Percentiles rank a stretch among this genome's conserved stretches.
phyloP scores from a whole-genome alignment of 2,113 vertebrate genomes.

The Triplophysa tibetana region DNA sequence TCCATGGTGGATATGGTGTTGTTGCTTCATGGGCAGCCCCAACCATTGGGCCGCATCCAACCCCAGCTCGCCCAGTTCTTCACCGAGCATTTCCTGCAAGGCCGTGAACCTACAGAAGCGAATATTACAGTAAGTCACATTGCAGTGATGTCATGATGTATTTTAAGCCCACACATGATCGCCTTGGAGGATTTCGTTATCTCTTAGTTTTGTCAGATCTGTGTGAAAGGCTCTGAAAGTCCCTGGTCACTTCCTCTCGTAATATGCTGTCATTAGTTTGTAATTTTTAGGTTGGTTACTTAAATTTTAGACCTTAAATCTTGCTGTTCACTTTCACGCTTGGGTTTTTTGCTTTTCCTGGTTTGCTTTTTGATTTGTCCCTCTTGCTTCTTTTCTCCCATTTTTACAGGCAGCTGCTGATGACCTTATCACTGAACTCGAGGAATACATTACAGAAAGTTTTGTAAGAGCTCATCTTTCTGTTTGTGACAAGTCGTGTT shows the following conservation, averaged over 20 bases:
- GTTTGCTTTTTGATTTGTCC: background rate
- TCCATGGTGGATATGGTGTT: constrained; percentile 93
- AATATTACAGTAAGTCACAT: constrained; percentile 79
- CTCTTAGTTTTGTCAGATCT: too few relatives aligned
- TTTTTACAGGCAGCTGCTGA: constrained; percentile 75
- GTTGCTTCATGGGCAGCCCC: constrained; percentile 88
- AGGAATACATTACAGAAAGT: constrained; percentile 88
- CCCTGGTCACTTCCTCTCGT: too few relatives aligned
- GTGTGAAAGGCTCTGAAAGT: too few relatives aligned
- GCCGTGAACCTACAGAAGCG: constrained; percentile 82
- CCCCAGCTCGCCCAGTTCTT: constrained; percentile 87
- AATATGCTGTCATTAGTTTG: too few relatives aligned
- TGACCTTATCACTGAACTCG: constrained; percentile 79
- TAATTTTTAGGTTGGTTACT: too few relatives aligned
- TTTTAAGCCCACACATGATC: background rate
- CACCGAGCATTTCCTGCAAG: constrained; percentile 84
- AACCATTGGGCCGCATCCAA: constrained; percentile 85
- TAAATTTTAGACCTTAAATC: too few relatives aligned
- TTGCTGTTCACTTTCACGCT: too few relatives aligned
- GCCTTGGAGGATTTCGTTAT: too few relatives aligned
- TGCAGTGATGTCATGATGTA: background rate
- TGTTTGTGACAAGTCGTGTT: background rate
- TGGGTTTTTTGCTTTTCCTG: background rate
- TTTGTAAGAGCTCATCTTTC: constrained; percentile 75
- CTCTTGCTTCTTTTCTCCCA: background rate